These are phyloP conservation scores for Jaculus jaculus DNA, from an alignment of 2,113 vertebrate species.

Conservation along the genomic window DNA sequence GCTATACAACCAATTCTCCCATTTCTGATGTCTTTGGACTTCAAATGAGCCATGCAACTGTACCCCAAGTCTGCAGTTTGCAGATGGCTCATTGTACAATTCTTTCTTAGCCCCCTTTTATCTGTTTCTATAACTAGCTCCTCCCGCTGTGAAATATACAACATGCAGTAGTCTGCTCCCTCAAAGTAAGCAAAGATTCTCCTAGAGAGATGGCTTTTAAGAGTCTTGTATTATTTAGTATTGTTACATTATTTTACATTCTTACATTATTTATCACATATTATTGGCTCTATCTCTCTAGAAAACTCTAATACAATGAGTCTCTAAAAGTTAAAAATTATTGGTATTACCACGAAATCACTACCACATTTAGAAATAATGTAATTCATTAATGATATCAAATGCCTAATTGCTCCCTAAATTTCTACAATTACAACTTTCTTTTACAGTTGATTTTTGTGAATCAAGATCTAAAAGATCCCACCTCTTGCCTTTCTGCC, in stretches of 20 bases:
- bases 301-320: neutral
- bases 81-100: neutral
- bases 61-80: neutral
- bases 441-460: neutral
- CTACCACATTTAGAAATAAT: neutral
- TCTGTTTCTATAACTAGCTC: neutral
- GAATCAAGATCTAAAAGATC: neutral
- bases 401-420: neutral
- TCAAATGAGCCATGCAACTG: neutral
- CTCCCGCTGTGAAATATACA: neutral
- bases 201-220: neutral
- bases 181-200: neutral
- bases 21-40: neutral
- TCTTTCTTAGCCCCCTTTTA: neutral
- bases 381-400: neutral
- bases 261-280: neutral
- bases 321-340: neutral
- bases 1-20: neutral
- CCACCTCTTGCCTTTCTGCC: neutral
- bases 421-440: neutral
- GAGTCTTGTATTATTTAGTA: neutral
- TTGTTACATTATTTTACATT: neutral
- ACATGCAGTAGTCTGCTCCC: neutral
- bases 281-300: neutral
- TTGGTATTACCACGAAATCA: neutral